Base-by-base conservation (phyloP, 1,140 invertebrate species). In the Zaprionus taronus region DNA sequence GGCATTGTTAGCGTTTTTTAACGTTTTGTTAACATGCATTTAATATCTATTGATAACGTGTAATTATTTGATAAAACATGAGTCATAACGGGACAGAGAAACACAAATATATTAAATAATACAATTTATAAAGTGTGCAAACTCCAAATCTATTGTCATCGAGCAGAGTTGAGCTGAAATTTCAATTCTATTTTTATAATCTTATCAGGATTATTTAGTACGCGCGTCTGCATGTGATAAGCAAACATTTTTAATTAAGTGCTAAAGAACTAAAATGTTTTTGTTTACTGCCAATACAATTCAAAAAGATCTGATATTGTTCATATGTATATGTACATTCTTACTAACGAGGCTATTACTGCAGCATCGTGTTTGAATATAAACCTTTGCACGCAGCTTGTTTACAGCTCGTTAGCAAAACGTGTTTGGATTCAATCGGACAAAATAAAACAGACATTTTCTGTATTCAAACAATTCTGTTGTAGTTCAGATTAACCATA, bases 261-360 rank as follows among this genome's bases (percentile, higher is more conserved):
- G 61, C 84, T 83, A 67, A 67, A 72, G 83, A 60, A 87, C 83
- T 83, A 69, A 17, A 79, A 68, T 83, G 80, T 87, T 89, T 75
- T 83, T 71, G 70, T 83, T 78, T 77, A 51, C 17, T 51, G 7
- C 14, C 47, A 34, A 64, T 26, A 53, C 36, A 26, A 44, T 55
- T 41, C 51, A 38, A 60, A 60, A 60, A 24, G 9, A 49, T 67
- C 56, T 44, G 55, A 22, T 14, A 44, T 34, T 34, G 31, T 34
- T 3, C 31, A 34, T 9, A 31, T 31, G 28, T 34, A 51, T 34
- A 51, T 56, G 36, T 61, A 26, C 7, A 47, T 31, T 11, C 26
- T 15, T 6, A 44, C 15, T 47, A 28, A 41, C 5, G 24, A 11
- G n/a, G 22, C 20, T 47, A 58, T 51, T 31, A 17, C 7, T 65